Conservation (phyloP, 2,113 vertebrate genomes). For the Pelobates fuscus region DNA sequence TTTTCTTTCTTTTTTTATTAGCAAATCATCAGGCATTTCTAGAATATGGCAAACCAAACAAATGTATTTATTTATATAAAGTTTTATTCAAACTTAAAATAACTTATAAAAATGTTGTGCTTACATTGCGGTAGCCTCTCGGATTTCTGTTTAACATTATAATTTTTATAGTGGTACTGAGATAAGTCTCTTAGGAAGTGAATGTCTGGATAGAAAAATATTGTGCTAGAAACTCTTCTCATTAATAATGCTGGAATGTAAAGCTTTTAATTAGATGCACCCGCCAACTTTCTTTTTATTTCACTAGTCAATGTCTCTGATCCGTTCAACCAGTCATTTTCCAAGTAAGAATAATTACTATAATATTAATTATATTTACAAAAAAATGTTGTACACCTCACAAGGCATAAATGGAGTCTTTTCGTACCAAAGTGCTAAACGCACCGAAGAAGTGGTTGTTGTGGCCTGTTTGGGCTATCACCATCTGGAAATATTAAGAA, state of each 20-base stretch:
- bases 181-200: too few relatives aligned
- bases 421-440: slow-evolving; percentile 25
- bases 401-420: slow-evolving; percentile 2
- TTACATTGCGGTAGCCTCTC: too few relatives aligned
- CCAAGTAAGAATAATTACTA: slow-evolving; percentile 43
- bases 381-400: neutral
- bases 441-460: neutral
- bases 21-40: too few relatives aligned
- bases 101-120: too few relatives aligned
- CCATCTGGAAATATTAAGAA: neutral
- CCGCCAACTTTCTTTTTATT: neutral
- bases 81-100: too few relatives aligned
- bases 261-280: neutral
- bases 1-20: too few relatives aligned
- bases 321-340: neutral
- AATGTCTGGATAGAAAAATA: too few relatives aligned
- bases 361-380: slow-evolving; percentile 47
- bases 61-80: too few relatives aligned
- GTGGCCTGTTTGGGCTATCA: neutral
- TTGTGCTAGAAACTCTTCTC: neutral
- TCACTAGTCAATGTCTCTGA: neutral
- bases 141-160: too few relatives aligned
- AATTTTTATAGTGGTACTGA: too few relatives aligned
- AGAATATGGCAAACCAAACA: too few relatives aligned
- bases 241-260: neutral